Evolutionary conservation across 53 echinoderm and acorn worm species (phyloP).

Genomic region (Glandiceps talaboti): DNA sequence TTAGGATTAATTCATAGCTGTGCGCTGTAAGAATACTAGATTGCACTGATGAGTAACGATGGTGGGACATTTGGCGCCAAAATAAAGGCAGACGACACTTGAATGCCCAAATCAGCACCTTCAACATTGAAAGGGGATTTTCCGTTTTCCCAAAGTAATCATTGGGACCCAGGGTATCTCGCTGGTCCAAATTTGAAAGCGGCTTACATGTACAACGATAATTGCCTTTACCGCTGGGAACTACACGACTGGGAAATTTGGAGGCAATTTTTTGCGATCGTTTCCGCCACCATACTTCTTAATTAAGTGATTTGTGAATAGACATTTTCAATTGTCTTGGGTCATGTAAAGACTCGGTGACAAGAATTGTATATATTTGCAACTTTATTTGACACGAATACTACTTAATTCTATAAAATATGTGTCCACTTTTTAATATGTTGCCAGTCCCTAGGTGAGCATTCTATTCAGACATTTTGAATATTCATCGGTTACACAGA

Average conservation of each 20-base stretch:
- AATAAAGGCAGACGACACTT: not conserved
- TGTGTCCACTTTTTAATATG: not conserved
- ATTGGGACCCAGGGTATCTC: not conserved
- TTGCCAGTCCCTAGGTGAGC: not conserved
- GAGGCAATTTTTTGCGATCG: not conserved
- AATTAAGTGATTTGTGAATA: not conserved
- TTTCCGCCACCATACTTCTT: not conserved
- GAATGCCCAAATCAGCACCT: not conserved
- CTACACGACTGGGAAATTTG: not conserved
- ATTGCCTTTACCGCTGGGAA: not conserved
- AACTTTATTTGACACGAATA: not conserved
- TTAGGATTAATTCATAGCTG: not conserved
- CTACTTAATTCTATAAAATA: not conserved
- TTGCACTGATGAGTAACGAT: not conserved
- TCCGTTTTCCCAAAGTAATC: not conserved
- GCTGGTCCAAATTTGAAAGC: not conserved
- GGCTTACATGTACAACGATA: not conserved
- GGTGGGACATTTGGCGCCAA: not conserved
- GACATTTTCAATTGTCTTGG: not conserved
- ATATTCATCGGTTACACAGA: not conserved
- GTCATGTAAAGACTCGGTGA: not conserved
- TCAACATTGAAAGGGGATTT: not conserved
- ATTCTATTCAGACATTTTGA: not conserved
- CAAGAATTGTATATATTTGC: not conserved
- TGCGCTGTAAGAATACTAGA: not conserved